phyloP scores from a whole-genome alignment of 2,888 invertebrate genomes.

The Noctuana brunneofusca region DNA sequence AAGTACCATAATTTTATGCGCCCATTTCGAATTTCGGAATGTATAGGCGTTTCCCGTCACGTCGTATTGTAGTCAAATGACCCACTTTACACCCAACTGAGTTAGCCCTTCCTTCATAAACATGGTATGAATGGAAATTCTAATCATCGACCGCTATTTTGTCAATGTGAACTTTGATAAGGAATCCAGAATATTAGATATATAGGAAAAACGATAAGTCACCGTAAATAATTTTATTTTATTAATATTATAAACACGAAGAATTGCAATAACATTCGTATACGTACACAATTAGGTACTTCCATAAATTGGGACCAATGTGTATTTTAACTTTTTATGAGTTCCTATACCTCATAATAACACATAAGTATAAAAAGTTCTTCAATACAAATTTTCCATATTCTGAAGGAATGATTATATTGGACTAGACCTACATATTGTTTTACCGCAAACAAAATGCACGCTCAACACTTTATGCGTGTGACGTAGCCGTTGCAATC shows the following conservation, averaged over 20 bases:
- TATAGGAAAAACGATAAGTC: not conserved
- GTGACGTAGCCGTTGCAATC: not conserved
- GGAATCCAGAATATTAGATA: not conserved
- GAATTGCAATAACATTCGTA: too few relatives aligned
- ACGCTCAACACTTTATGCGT: not conserved
- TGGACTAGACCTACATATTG: too few relatives aligned
- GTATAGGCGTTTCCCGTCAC: slow-evolving; percentile 43
- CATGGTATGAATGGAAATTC: slow-evolving; percentile 18
- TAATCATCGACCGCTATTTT: slow-evolving; percentile 12
- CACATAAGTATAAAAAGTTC: too few relatives aligned
- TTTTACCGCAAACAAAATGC: too few relatives aligned
- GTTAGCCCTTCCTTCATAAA: slow-evolving; percentile 21
- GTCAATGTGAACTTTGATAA: slow-evolving; percentile 5
- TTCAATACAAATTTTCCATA: too few relatives aligned
- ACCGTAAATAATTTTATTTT: too few relatives aligned
- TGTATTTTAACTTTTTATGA: too few relatives aligned
- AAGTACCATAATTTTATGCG: slow-evolving; percentile 36
- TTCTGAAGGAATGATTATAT: too few relatives aligned
- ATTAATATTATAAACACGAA: too few relatives aligned
- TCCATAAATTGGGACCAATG: too few relatives aligned
- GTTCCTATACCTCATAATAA: too few relatives aligned
- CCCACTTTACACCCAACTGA: slow-evolving; percentile 27
- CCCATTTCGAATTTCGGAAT: slow-evolving; percentile 28
- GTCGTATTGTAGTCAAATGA: slow-evolving; percentile 41
- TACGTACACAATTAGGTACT: too few relatives aligned